Evolutionary conservation across 2,113 vertebrate genomes (phyloP).

Genomic region (Mirounga angustirostris): DNA sequence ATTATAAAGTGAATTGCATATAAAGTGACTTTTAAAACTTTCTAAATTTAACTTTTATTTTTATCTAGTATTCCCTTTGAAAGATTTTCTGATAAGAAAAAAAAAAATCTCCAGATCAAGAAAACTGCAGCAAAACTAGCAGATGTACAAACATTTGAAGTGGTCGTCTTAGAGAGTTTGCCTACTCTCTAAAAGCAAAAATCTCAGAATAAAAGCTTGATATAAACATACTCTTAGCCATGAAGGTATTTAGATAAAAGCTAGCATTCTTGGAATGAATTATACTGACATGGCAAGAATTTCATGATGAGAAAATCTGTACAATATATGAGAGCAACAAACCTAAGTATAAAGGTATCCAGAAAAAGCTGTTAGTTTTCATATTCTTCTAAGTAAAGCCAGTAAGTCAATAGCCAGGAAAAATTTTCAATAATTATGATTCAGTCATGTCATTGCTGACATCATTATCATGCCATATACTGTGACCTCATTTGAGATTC

Average conservation of each 20-base stretch:
- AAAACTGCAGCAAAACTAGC: neutral
- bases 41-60: conserved; percentile 48
- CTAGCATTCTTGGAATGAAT: conserved; percentile 22
- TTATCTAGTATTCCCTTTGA: neutral
- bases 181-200: neutral
- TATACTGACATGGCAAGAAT: neutral
- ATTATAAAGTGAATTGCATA: conserved; percentile 41
- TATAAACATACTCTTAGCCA: conserved; percentile 26
- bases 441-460: conserved; percentile 30
- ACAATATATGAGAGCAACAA: conserved; percentile 28
- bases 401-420: conserved; percentile 36
- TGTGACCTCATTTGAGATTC: conserved; percentile 39
- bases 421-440: conserved; percentile 9
- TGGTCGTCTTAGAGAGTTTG: neutral
- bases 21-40: conserved; percentile 4
- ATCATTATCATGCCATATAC: conserved; percentile 10
- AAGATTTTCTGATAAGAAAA: conserved; percentile 51
- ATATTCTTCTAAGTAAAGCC: conserved; percentile 48
- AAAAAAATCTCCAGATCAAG: conserved; percentile 35
- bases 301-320: neutral
- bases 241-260: conserved; percentile 55
- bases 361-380: conserved; percentile 43
- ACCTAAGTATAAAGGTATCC: conserved; percentile 30
- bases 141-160: conserved; percentile 29
- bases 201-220: conserved; percentile 45